Percentiles rank a stretch among this genome's conserved stretches.
These are phyloP conservation scores for Miniopterus natalensis DNA, from an alignment of 2,113 vertebrate species.

Conservation along the genomic window DNA sequence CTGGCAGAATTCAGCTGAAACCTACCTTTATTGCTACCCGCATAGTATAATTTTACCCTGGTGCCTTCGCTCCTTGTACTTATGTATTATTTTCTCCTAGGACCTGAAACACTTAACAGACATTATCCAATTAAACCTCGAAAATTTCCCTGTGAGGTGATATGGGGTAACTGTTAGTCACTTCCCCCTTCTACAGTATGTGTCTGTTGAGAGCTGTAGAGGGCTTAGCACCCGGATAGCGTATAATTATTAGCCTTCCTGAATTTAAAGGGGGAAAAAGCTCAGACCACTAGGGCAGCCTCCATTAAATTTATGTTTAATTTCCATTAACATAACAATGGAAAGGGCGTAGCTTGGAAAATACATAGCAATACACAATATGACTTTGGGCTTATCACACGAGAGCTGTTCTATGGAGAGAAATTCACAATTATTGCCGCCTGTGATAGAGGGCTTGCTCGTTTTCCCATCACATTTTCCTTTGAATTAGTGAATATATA, in stretches of 20 bases:
- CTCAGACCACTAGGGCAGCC: background rate
- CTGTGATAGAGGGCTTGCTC: background rate
- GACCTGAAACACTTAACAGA: slow-evolving; percentile 64
- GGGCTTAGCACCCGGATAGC: slow-evolving; percentile 49
- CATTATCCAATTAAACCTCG: slow-evolving; percentile 75
- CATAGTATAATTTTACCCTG: slow-evolving; percentile 10
- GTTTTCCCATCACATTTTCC: background rate
- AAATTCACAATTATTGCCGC: background rate
- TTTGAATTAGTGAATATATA: slow-evolving; percentile 41
- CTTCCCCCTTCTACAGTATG: slow-evolving; percentile 62
- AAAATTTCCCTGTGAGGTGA: slow-evolving; percentile 55
- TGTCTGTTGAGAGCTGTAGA: slow-evolving; percentile 49
- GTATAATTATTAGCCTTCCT: slow-evolving; percentile 72
- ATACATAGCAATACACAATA: slow-evolving; percentile 40
- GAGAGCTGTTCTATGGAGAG: slow-evolving; percentile 30
- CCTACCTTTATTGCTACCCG: slow-evolving; percentile 48
- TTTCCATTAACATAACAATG: slow-evolving; percentile 30
- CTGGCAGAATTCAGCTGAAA: slow-evolving; percentile 57
- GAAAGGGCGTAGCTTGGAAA: slow-evolving; percentile 9
- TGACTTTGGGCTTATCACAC: background rate
- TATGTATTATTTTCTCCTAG: slow-evolving; percentile 62
- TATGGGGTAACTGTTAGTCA: slow-evolving; percentile 63
- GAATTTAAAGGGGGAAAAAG: slow-evolving; percentile 27
- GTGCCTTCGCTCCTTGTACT: background rate
- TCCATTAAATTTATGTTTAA: slow-evolving; percentile 60